Percentiles rank a stretch among this genome's conserved stretches.
Evolutionary conservation across 2,888 invertebrate genomes (phyloP).

Genomic region (Dicranocentrus wangi): DNA sequence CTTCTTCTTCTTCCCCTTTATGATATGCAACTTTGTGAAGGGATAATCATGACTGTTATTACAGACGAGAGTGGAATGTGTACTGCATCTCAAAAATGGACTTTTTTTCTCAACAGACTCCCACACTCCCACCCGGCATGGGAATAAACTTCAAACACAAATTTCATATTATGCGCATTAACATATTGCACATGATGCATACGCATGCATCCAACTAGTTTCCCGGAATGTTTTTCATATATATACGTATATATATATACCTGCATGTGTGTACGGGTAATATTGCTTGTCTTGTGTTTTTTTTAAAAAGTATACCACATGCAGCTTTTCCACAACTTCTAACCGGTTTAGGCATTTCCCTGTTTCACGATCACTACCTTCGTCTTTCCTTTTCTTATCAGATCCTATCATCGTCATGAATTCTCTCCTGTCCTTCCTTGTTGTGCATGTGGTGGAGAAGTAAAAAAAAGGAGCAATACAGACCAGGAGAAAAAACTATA

Average conservation of each 20-base stretch:
- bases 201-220: too few species aligned
- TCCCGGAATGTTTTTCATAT: too few species aligned
- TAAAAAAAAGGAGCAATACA: not conserved
- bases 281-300: slow-evolving; percentile 5
- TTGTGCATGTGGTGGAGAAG: not conserved
- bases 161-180: slow-evolving; percentile 21
- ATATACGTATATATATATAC: not conserved
- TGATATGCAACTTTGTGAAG: slow-evolving; percentile 38
- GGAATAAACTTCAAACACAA: not conserved
- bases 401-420: slow-evolving; percentile 7
- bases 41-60: slow-evolving; percentile 60
- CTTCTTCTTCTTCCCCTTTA: slow-evolving; percentile 24
- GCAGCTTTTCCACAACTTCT: not conserved
- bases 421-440: slow-evolving; percentile 5
- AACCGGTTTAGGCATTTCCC: not conserved
- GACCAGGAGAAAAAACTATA: too few species aligned
- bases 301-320: not conserved
- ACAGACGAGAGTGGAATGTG: slow-evolving; percentile 44
- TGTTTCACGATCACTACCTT: not conserved
- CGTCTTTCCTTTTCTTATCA: not conserved
- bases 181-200: slow-evolving; percentile 19
- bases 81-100: slow-evolving; percentile 43
- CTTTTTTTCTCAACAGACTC: slow-evolving; percentile 21
- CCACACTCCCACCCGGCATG: not conserved
- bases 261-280: not conserved